Base-by-base conservation (phyloP, 2,888 invertebrate genomes). In the Agrotis clavis region DNA sequence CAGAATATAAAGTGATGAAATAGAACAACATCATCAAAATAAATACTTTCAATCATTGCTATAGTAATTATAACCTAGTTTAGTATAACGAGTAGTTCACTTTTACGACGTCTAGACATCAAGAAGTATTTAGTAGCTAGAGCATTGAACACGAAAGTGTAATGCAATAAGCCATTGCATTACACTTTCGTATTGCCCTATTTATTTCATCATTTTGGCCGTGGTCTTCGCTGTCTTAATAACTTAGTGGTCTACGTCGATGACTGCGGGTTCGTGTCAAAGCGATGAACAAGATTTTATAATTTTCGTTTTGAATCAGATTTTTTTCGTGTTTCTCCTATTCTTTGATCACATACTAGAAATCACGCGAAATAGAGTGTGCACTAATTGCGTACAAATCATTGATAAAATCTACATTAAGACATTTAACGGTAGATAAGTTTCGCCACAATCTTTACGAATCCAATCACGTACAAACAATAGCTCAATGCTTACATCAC, bases 51-150 rank as follows among this genome's bases (percentile, higher is more conserved):
- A 30, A 41, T 21, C 48, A 77, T 41, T 69, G 53, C 25, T 51
- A 2, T 25, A 25, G 2, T 25, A 4, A 30, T 1, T 41, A 5
- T 69, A 77, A 59, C 65, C 65, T 45, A 68, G 61, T 59, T 81
- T 35, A 21, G 21, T 79, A 64, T 69, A 54, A 63, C 25, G 67
- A 81, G 41, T 56, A 16, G 77, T 81, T 69, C 21, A 70, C 51
- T 69, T 77, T 78, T 70, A 78, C 45, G 82, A 69, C 54, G 57
- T 19, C 53, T 35, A 41, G 64, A 76, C 63, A 81, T 66, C 50
- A 51, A 78, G 51, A 48, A 16, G 14, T 53, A 18, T 30, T 21
- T 56, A 62, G 35, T 53, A 48, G 35, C 21, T 63, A 63, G 35
- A 19, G 19, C 35, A 64, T 56, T 51, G 54, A 14, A 19, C 19